These are phyloP conservation scores for Gephyroberyx darwinii DNA, from an alignment of 2,797 vertebrate species.

Conservation along the genomic window DNA sequence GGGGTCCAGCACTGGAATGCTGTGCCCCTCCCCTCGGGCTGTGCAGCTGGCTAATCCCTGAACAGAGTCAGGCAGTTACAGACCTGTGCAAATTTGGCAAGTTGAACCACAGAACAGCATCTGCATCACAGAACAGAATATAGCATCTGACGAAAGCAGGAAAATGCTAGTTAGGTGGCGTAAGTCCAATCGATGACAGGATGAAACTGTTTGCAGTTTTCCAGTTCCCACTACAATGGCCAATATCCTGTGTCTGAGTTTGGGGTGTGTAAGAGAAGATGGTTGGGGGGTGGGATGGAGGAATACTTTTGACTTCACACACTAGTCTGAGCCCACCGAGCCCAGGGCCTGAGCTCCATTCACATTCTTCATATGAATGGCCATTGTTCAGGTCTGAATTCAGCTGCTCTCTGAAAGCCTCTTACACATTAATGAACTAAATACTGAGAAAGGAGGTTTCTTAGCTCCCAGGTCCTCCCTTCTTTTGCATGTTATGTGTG, in stretches of 20 bases:
- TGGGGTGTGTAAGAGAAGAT: not conserved
- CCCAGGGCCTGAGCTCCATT: conserved; percentile 65
- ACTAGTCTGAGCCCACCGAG: conserved; percentile 51
- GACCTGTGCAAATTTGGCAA: conserved; percentile 47
- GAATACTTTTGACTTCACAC: conserved; percentile 63
- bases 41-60: conserved; percentile 79
- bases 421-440: conserved; percentile 68
- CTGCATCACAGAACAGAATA: not conserved
- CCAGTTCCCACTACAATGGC: not conserved
- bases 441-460: conserved; percentile 48
- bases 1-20: conserved; percentile 81
- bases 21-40: conserved; percentile 71
- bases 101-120: conserved; percentile 29
- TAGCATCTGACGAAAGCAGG: not conserved
- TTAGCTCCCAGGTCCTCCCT: conserved; percentile 22
- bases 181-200: not conserved
- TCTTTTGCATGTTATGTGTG: conserved; percentile 6
- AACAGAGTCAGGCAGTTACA: conserved; percentile 59
- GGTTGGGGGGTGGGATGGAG: conserved; percentile 33
- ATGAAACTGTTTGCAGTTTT: conserved; percentile 3
- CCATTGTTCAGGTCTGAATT: conserved; percentile 77
- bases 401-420: conserved; percentile 65
- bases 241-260: not conserved
- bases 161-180: conserved; percentile 1
- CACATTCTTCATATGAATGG: conserved; percentile 72